Conservation (phyloP, 2,888 invertebrate species). For the Hecatera dysodea region DNA sequence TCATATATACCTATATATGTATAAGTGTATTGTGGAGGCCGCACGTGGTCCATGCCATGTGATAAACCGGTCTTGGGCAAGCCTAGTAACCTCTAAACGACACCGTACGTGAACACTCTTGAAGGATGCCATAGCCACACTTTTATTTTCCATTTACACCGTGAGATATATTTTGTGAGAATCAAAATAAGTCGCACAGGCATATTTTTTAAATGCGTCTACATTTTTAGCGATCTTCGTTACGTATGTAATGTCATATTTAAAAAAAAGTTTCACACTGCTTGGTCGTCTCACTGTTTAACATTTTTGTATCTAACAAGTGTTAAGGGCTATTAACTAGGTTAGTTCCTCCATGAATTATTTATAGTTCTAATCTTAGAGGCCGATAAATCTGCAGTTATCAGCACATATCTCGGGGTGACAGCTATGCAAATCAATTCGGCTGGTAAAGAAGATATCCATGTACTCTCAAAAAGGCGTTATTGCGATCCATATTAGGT, state of each 20-base stretch:
- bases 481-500: slow-evolving; percentile 33
- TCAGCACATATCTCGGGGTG: slow-evolving; percentile 68
- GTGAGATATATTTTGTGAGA: slow-evolving; percentile 58
- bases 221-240: slow-evolving; percentile 12
- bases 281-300: slow-evolving; percentile 5
- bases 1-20: slow-evolving; percentile 60
- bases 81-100: slow-evolving; percentile 91
- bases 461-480: slow-evolving; percentile 35
- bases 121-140: slow-evolving; percentile 80
- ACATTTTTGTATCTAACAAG: slow-evolving; percentile 13
- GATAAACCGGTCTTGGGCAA: slow-evolving; percentile 87
- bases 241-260: not conserved
- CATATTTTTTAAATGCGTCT: slow-evolving; percentile 16
- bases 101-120: slow-evolving; percentile 79
- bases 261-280: not conserved
- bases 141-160: slow-evolving; percentile 73
- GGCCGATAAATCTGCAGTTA: slow-evolving; percentile 71
- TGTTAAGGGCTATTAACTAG: too few relatives aligned
- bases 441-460: slow-evolving; percentile 56
- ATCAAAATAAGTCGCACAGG: slow-evolving; percentile 26
- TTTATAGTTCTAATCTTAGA: slow-evolving; percentile 67
- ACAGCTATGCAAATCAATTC: slow-evolving; percentile 72
- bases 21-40: slow-evolving; percentile 81
- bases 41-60: slow-evolving; percentile 89
- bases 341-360: slow-evolving; percentile 65